Conservation (phyloP, 2,888 invertebrate species). For the Nephrotoma flavescens region DNA sequence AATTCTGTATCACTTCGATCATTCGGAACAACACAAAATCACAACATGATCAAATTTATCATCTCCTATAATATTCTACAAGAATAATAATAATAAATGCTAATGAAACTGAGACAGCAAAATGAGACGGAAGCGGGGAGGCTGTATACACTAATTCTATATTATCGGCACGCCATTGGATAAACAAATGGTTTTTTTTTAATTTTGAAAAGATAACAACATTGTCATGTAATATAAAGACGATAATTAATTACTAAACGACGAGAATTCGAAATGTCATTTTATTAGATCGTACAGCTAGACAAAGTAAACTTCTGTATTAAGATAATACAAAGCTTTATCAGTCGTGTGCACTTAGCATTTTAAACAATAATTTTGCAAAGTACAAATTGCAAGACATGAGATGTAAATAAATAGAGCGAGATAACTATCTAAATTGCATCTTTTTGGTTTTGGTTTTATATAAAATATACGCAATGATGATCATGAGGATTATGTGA, state of each 20-base stretch:
- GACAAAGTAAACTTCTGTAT: background rate
- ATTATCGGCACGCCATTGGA: background rate
- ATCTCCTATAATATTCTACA: background rate
- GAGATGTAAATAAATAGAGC: background rate
- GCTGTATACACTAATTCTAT: background rate
- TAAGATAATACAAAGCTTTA: background rate
- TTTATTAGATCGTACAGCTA: background rate
- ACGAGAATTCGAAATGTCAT: background rate
- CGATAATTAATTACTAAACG: background rate
- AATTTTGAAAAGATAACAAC: background rate
- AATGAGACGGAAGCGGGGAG: background rate
- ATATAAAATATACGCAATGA: background rate
- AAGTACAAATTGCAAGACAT: background rate
- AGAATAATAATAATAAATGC: background rate
- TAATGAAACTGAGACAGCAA: background rate
- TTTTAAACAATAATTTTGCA: background rate
- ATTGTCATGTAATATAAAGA: background rate
- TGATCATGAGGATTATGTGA: background rate
- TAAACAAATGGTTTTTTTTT: background rate
- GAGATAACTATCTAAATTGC: background rate
- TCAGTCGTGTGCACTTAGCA: background rate
- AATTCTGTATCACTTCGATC: background rate
- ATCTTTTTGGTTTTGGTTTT: background rate
- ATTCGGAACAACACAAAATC: background rate
- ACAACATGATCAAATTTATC: background rate